phyloP scores from a whole-genome alignment of 2,113 vertebrate species.

The Pituophis catenifer region DNA sequence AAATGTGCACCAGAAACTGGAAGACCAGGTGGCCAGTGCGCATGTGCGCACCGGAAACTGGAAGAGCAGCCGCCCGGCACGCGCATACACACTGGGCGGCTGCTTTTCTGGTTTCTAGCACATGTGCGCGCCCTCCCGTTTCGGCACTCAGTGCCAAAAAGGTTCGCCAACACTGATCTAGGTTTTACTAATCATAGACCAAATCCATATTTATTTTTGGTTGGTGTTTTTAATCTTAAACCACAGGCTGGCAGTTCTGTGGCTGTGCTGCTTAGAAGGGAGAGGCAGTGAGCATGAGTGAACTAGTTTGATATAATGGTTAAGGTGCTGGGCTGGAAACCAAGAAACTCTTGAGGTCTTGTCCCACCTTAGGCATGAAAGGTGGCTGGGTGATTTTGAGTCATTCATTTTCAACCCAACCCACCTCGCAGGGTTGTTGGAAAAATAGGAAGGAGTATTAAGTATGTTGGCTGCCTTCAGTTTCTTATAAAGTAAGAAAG shows the following conservation, averaged over 20 bases:
- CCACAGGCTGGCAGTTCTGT: neutral
- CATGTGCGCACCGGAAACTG: no score
- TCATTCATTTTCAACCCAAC: neutral
- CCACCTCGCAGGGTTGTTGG: neutral
- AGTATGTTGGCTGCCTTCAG: neutral
- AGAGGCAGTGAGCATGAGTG: neutral
- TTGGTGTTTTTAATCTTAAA: neutral
- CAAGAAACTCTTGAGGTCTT: neutral
- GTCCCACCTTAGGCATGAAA: neutral
- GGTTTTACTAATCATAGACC: neutral
- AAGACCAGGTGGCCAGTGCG: no score
- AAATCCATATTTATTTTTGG: neutral
- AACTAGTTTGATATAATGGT: neutral
- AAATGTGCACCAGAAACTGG: no score
- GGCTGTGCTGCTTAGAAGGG: neutral
- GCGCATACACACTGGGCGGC: no score
- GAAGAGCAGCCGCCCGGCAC: no score
- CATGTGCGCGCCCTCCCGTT: no score
- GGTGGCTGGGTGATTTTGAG: neutral
- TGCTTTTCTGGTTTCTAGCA: no score
- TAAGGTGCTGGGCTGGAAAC: neutral
- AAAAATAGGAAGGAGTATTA: neutral
- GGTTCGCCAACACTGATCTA: neutral
- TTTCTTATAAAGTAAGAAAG: neutral
- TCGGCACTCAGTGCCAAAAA: no score